Base-by-base conservation (phyloP, 2,797 vertebrate species). In the Acrossocheilus wenchowensis region DNA sequence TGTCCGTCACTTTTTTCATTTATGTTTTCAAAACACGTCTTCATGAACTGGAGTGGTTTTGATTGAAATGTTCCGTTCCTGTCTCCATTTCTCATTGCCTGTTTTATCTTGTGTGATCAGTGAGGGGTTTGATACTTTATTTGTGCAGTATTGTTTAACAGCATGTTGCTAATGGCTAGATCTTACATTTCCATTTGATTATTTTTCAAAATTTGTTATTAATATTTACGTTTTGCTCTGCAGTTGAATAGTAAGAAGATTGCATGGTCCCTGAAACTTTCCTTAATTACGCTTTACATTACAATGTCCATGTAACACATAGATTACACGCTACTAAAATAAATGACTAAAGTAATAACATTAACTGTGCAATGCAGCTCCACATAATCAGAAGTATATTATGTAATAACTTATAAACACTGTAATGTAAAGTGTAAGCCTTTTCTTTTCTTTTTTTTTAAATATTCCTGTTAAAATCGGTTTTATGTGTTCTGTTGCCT, bases 401-500 rank as follows among this genome's bases (percentile, higher is more conserved):
- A 64, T 81, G 43, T 68, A 48, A 66, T 83, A 48, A 83, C 82
- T n/a, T 64, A 60, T n/a, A 62, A 77, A 69, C 84, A 36, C 50
- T 85, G 66, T 82, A 79, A 79, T 57, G 83, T 78, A 71, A 60
- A 60, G 52, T 85, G 48, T 43, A 50, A 54, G 17, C 39, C 39
- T 73, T 71, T 85, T 54, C 15, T 43, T 80, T 80, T 54, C 57
- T 85, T 7, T 85, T 12, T 57, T 79, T 10, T 1, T 39, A 41
- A 66, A 57, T 78, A 14, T 60, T 73, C 21, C 0, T n/a, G 36
- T 78, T 54, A 30, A 39, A 62, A 26, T 48, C 9, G 0, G 6
- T 69, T 79, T 71, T 79, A 17, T 54, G 64, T 88, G 66, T 82
- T 81, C 80, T 78, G 79, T 90, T 88, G 83, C 87, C 74, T 81